These are phyloP conservation scores for Triplophysa tibetana DNA, from an alignment of 2,113 vertebrate genomes.

Conservation along the genomic window DNA sequence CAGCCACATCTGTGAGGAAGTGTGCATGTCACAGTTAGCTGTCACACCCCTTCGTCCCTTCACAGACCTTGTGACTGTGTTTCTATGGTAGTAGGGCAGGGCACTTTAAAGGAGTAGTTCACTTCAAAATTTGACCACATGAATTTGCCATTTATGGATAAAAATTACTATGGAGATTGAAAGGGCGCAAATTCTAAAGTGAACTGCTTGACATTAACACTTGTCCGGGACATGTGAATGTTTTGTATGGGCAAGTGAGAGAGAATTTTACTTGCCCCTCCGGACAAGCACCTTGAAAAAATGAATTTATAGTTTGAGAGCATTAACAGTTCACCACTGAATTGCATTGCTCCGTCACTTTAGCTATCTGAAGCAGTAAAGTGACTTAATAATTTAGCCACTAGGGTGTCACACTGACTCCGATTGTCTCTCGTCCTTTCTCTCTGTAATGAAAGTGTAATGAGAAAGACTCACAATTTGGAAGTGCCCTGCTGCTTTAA, in stretches of 20 bases:
- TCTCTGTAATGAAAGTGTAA: background rate
- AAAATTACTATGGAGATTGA: no score
- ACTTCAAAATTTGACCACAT: no score
- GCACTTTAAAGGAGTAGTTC: background rate
- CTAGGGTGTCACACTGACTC: background rate
- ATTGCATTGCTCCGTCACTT: background rate
- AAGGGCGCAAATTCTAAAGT: background rate
- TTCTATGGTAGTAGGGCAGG: slow-evolving; percentile 9
- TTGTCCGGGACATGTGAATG: no score
- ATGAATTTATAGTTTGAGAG: no score
- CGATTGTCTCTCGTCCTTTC: background rate
- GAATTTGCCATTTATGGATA: no score
- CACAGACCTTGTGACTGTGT: slow-evolving; percentile 5
- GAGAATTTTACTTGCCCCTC: no score
- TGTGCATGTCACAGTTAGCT: slow-evolving; percentile 1
- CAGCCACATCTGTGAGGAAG: slow-evolving; percentile 8
- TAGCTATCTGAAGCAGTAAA: background rate
- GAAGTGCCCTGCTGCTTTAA: background rate
- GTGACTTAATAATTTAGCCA: slow-evolving; percentile 31
- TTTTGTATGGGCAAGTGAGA: no score
- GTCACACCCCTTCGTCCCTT: background rate
- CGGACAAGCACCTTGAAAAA: no score
- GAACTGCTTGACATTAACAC: background rate
- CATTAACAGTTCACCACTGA: background rate
- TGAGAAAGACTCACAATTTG: background rate